A percentile compares a stretch with the other conserved stretches of the same genome.
Conservation (phyloP, 2,113 vertebrate species). For the Octodon degus region DNA sequence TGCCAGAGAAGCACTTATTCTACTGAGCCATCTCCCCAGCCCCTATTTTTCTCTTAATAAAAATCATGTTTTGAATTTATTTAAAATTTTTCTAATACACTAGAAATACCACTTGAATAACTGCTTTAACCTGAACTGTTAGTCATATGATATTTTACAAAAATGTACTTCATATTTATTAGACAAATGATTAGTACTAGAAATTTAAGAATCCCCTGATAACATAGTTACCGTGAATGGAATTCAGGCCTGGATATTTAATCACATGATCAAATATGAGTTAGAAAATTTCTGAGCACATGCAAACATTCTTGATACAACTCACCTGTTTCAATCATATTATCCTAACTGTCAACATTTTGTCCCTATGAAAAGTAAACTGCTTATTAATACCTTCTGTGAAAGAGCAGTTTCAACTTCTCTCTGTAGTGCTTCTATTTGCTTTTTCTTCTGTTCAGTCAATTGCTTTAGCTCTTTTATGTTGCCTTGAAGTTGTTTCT, state of each 20-base stretch:
- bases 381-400: slow-evolving; percentile 85
- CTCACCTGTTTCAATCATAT: slow-evolving; percentile 45
- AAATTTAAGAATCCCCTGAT: slow-evolving; percentile 35
- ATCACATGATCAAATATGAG: neutral
- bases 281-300: slow-evolving; percentile 52
- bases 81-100: slow-evolving; percentile 45
- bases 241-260: slow-evolving; percentile 50
- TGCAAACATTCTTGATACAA: slow-evolving; percentile 33
- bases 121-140: neutral
- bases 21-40: too few species aligned
- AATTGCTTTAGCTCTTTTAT: slow-evolving; percentile 89
- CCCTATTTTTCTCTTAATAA: slow-evolving; percentile 38
- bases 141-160: slow-evolving; percentile 30
- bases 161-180: slow-evolving; percentile 31
- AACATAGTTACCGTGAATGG: slow-evolving; percentile 12
- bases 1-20: too few species aligned
- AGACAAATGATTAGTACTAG: slow-evolving; percentile 37
- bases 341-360: slow-evolving; percentile 49
- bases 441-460: slow-evolving; percentile 90
- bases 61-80: slow-evolving; percentile 52
- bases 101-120: slow-evolving; percentile 29
- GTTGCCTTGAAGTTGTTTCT: slow-evolving; percentile 90
- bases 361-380: slow-evolving; percentile 42
- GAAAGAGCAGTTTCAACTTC: slow-evolving; percentile 87
- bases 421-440: slow-evolving; percentile 88